Evolutionary conservation across 1,140 invertebrate genomes (phyloP), one percentile per base, ranked within the genome.

Genomic region (Trichomalopsis sarcophagae): DNA sequence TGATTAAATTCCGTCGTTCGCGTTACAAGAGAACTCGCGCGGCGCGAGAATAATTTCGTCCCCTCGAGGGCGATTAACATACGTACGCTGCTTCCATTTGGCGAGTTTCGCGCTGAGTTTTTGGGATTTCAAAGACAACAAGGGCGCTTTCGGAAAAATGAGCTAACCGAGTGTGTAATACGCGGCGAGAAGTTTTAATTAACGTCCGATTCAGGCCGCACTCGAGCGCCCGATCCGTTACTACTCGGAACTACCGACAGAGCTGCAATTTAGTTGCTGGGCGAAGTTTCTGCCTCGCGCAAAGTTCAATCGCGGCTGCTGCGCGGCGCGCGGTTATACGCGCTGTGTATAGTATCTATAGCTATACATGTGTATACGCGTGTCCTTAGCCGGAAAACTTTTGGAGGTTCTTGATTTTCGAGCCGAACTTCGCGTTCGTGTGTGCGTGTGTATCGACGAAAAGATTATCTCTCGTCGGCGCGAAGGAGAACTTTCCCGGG

Each of bases 211-310:
- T 27, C 79, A 47, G 68, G 40, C 17, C 68, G 23, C 66, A 14
- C 33, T 62, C 11, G 21, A 79, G 33, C 2, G 36, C 21, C 36
- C 36, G 23, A 69, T 77, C 33, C 33, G 14, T 80, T 62, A 74
- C 83, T 84, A 84, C 69, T 73, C 44, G 68, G 47, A 13, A 79
- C 47, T 55, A 80, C 68, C 30, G 33, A 36, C 69, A 74, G 68
- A 79, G 68, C 76, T 84, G 47, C 76, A 84, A 74, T 84, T 84
- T 74, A 55, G 23, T 74, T 84, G 44, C 44, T 84, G 66, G n/a
- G 30, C 83, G 6, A 80, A 84, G 30, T 84, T 84, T 84, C 76
- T 80, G 83, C 83, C 83, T 84, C 77, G 27, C 27, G 77, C n/a
- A 84, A 80, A 74, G 73, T 83, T 79, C 36, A 84, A 84, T 79